Percentiles rank a stretch among this genome's conserved stretches.
Conservation (phyloP, 1,140 invertebrate genomes). For the Stegodyphus mimosarum region DNA sequence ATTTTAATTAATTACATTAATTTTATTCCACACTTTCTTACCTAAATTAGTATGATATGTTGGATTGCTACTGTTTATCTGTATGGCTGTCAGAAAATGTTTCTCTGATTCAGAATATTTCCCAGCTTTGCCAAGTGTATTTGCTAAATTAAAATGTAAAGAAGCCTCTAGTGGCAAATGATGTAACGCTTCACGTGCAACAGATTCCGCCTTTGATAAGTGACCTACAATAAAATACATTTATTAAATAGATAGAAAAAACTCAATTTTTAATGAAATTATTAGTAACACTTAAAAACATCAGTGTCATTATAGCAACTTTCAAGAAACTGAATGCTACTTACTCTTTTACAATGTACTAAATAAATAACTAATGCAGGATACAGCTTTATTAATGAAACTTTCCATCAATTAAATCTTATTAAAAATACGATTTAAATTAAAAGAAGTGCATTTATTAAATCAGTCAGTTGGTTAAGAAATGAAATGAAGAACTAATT, state of each 20-base stretch:
- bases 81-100: slow-evolving; percentile 82
- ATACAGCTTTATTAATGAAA: too few relatives aligned
- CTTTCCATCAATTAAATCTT: too few relatives aligned
- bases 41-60: slow-evolving; percentile 88
- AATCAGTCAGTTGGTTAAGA: too few relatives aligned
- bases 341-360: too few relatives aligned
- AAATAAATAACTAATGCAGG: too few relatives aligned
- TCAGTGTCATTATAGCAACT: too few relatives aligned
- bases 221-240: slow-evolving; percentile 69
- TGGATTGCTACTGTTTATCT: slow-evolving; percentile 75
- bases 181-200: slow-evolving; percentile 77
- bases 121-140: slow-evolving; percentile 85
- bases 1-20: too few relatives aligned
- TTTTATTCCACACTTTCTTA: slow-evolving; percentile 68
- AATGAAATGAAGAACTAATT: too few relatives aligned
- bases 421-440: too few relatives aligned
- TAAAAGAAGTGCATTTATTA: too few relatives aligned
- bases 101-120: slow-evolving; percentile 82
- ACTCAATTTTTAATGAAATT: background rate
- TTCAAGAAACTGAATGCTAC: too few relatives aligned
- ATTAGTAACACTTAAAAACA: too few relatives aligned
- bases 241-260: background rate
- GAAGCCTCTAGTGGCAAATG: slow-evolving; percentile 78
- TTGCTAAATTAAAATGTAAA: slow-evolving; percentile 88
- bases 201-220: slow-evolving; percentile 76